Conservation (phyloP, 2,888 invertebrate genomes). For the Apamea sordens region DNA sequence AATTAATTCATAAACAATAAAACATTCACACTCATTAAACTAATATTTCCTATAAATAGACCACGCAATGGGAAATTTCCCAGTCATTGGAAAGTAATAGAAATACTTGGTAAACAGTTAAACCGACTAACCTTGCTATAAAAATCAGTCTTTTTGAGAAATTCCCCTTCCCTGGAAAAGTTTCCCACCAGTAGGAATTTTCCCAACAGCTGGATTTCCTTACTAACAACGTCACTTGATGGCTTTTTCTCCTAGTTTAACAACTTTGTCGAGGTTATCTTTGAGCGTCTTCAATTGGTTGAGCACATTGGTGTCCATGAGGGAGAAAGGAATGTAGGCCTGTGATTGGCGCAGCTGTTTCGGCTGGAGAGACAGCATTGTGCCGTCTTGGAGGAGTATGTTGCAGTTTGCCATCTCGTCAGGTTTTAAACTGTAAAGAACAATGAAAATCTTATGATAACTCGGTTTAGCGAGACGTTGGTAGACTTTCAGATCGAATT, state of each 20-base stretch:
- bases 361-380: conserved; percentile 91
- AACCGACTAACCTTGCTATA: conserved; percentile 17
- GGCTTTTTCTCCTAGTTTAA: conserved; percentile 80
- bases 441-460: neutral
- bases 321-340: conserved; percentile 84
- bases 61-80: conserved; percentile 50
- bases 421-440: conserved; percentile 79
- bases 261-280: conserved; percentile 87
- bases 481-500: no score
- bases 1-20: conserved; percentile 73
- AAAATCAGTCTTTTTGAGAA: conserved; percentile 20
- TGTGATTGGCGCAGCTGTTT: conserved; percentile 85
- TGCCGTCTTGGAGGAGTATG: conserved; percentile 92
- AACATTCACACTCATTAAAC: conserved; percentile 70
- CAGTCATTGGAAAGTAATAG: conserved; percentile 53
- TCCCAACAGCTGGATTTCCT: conserved; percentile 29
- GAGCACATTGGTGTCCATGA: conserved; percentile 84
- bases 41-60: conserved; percentile 51
- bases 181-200: conserved; percentile 26
- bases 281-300: conserved; percentile 87
- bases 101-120: conserved; percentile 28
- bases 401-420: conserved; percentile 92
- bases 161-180: conserved; percentile 21
- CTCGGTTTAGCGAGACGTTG: neutral
- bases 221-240: conserved; percentile 67